phyloP scores from a whole-genome alignment of 2,888 invertebrate genomes.

The Phyllotreta cruciferae region DNA sequence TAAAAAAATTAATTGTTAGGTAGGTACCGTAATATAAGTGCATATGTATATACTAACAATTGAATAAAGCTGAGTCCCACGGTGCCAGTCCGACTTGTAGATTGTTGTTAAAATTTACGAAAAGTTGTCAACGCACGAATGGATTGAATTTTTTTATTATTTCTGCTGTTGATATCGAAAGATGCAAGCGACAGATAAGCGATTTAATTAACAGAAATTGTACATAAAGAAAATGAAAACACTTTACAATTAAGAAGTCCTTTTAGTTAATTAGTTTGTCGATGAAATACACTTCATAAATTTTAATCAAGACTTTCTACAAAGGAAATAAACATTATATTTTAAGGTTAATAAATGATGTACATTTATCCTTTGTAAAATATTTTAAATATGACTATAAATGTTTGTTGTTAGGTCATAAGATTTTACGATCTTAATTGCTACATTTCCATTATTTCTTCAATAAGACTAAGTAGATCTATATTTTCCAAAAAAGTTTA shows the following conservation, averaged over 20 bases:
- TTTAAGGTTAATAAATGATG: neutral
- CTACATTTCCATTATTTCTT: no score
- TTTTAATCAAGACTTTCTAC: slow-evolving; percentile 4
- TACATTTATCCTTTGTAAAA: neutral
- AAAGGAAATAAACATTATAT: slow-evolving; percentile 3
- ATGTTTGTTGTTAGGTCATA: neutral
- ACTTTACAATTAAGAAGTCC: no score
- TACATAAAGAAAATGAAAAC: no score
- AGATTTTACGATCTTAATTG: no score
- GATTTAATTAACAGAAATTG: no score
- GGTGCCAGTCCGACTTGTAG: slow-evolving; percentile 12
- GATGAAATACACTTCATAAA: neutral
- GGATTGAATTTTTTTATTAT: neutral
- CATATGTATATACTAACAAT: slow-evolving; percentile 5
- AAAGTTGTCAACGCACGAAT: neutral
- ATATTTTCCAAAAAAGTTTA: no score
- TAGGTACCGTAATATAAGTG: slow-evolving; percentile 4
- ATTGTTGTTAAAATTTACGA: neutral
- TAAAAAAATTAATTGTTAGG: neutral
- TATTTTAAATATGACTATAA: slow-evolving; percentile 1
- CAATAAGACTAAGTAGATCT: no score
- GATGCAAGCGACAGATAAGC: no score
- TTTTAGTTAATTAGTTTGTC: no score
- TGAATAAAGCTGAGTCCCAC: slow-evolving; percentile 14
- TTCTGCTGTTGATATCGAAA: neutral